phyloP scores from a whole-genome alignment of 2,113 vertebrate genomes.

The Atractosteus spatula region DNA sequence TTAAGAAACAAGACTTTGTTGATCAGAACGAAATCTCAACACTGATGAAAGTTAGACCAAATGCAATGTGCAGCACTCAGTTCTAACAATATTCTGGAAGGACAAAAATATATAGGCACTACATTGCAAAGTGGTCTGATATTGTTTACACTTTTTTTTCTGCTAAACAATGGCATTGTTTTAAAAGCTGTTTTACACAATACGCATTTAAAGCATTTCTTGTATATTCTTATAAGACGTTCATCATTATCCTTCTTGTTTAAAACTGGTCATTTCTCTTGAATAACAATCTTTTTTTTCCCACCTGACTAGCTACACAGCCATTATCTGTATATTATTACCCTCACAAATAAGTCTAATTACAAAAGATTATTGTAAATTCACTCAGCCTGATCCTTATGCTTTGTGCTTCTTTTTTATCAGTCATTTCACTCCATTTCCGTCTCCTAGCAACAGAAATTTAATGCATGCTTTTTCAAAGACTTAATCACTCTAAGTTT shows the following conservation, averaged over 20 bases:
- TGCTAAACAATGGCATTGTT: no score
- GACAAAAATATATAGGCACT: no score
- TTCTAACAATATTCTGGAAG: neutral
- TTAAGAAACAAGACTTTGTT: no score
- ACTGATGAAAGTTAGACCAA: no score
- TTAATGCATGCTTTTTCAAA: constrained; percentile 61
- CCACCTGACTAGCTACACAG: constrained; percentile 24
- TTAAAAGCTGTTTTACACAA: no score
- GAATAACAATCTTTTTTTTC: constrained; percentile 4
- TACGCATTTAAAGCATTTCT: neutral
- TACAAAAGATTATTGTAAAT: constrained; percentile 54
- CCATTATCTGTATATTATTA: constrained; percentile 26
- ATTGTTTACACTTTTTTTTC: no score
- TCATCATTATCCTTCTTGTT: neutral
- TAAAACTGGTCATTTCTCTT: neutral
- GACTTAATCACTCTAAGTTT: constrained; percentile 63
- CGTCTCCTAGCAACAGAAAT: constrained; percentile 64
- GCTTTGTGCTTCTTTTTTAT: constrained; percentile 55
- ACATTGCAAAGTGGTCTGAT: no score
- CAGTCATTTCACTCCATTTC: constrained; percentile 54
- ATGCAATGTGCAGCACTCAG: neutral
- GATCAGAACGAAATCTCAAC: no score
- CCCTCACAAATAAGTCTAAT: constrained; percentile 42
- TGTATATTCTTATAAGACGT: neutral
- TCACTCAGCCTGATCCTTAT: constrained; percentile 16